Evolutionary conservation across 2,888 invertebrate species (phyloP), one percentile per base, ranked within the genome.

Genomic region (Xestia xanthographa): DNA sequence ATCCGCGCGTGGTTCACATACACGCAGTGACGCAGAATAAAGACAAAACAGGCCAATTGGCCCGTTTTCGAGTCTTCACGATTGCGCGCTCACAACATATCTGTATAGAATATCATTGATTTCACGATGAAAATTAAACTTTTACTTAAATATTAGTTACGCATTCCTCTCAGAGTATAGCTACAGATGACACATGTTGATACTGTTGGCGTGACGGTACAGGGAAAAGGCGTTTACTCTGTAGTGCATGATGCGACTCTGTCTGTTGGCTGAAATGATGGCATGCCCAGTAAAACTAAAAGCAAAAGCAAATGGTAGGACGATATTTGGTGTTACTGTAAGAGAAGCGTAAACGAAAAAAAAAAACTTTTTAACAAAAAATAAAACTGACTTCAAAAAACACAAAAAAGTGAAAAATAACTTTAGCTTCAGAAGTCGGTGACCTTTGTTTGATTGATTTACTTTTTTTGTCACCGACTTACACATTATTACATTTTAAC

Each of bases 151-250:
- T 60, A 34, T 60, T 34, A 34, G 34, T 34, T 34, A 60, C 60
- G 22, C 34, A 34, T 60, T 34, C 5, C 34, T 20, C 34, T 34
- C 22, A 34, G 22, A 60, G 1, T 12, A 48, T 5, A 26, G 26
- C 9, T 22, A 60, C 11, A 34, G 5, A 3, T 60, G 50, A 26
- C 38, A 26, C 2, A 38, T 53, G 41, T 41, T 17, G 1, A 20
- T 20, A 71, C 9, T n/a, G 5, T 41, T 4, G 8, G 12, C 70
- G 11, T 26, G 17, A 22, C 50, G 22, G 26, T 22, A 75, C 75
- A 75, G 17, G 22, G 29, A 75, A 75, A 14, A 62, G 75, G 75
- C 62, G 75, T 63, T 34, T 45, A 26, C 3, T 26, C 17, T 41
- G 9, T 41, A 43, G 22, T 66, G 1, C 5, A 1, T 50, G 5